Conservation (phyloP, 2,113 vertebrate genomes). For the Hypanus sabinus region DNA sequence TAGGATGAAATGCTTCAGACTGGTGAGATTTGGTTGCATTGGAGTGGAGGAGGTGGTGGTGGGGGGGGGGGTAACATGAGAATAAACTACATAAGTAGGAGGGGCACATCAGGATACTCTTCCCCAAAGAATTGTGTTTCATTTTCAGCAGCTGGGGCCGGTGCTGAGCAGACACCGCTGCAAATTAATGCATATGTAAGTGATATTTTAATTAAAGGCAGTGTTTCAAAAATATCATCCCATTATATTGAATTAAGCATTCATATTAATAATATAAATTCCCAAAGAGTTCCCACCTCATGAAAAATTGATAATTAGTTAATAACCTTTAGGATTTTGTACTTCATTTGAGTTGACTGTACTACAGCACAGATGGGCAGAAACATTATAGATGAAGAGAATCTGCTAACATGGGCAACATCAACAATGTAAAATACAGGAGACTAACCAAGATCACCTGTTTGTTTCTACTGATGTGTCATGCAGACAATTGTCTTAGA, state of each 20-base stretch:
- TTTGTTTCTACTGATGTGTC: background rate
- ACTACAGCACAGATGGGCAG: background rate
- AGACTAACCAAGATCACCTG: background rate
- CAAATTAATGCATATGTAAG: background rate
- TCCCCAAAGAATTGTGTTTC: background rate
- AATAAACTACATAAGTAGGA: no score
- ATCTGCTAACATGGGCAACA: background rate
- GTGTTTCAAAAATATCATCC: background rate
- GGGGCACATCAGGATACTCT: no score
- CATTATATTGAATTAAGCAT: background rate
- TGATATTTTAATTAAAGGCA: background rate
- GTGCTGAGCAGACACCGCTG: no score
- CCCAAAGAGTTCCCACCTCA: background rate
- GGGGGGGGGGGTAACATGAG: no score
- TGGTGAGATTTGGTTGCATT: no score
- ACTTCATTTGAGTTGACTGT: background rate
- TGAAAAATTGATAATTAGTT: background rate
- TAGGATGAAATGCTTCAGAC: no score
- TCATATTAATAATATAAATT: background rate
- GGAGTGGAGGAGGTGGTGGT: no score
- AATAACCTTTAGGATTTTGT: background rate
- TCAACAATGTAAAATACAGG: background rate
- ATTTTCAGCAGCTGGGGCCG: background rate
- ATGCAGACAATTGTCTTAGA: background rate
- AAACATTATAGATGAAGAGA: background rate